Conservation (phyloP, 2,888 invertebrate species). For the Linnaemya vulpina region DNA sequence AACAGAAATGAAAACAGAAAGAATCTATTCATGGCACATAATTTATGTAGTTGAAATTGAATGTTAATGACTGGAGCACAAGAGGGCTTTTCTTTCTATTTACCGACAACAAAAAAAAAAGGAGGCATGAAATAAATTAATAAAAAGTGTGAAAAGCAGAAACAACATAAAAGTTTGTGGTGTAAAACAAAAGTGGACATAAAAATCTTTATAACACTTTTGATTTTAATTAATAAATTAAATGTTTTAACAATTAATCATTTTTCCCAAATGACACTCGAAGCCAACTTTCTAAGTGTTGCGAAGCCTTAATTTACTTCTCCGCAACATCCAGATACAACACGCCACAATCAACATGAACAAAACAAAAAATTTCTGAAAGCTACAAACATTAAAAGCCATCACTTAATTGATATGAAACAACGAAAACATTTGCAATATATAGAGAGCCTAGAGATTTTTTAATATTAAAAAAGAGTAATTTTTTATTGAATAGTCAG, state of each 20-base stretch:
- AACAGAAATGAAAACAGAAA: neutral
- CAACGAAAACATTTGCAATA: no score
- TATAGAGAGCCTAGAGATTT: no score
- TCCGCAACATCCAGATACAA: neutral
- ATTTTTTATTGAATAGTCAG: no score
- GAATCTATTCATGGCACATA: neutral
- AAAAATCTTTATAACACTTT: neutral
- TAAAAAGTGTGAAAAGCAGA: neutral
- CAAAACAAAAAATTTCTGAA: neutral
- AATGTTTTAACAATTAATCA: slow-evolving; percentile 12
- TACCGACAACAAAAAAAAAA: neutral
- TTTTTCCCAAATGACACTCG: neutral
- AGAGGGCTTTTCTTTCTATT: neutral
- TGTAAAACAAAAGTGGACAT: neutral
- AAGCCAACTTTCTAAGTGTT: slow-evolving; percentile 10
- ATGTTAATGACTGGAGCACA: slow-evolving; percentile 17
- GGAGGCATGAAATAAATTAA: neutral
- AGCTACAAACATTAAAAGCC: slow-evolving; percentile 4
- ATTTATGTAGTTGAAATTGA: slow-evolving; percentile 38
- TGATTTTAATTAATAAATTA: neutral
- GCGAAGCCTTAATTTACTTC: neutral
- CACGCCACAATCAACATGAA: neutral
- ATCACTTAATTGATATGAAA: neutral
- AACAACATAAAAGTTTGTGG: neutral
- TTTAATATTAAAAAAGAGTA: no score